A percentile compares a stretch with the other conserved stretches of the same genome.
Conservation (phyloP, 2,888 invertebrate genomes). For the Lepidocyrtoides sp. region DNA sequence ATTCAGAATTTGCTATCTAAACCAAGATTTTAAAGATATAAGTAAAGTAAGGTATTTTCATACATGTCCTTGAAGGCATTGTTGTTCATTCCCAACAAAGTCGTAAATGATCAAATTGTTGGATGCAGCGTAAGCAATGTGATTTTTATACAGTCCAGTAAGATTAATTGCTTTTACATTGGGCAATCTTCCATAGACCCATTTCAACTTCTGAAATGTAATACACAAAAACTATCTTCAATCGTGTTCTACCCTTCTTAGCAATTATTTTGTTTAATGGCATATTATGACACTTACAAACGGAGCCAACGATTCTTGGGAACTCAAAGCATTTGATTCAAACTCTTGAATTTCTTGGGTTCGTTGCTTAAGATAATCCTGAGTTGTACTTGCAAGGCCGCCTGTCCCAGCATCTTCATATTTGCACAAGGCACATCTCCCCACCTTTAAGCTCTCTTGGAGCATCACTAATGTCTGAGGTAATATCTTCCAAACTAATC, state of each 20-base stretch:
- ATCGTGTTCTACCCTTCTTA: too few species aligned
- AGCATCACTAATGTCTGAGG: conserved; percentile 42
- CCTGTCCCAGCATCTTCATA: conserved; percentile 7
- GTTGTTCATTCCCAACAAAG: conserved; percentile 82
- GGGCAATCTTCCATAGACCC: conserved; percentile 82
- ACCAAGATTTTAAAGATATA: too few species aligned
- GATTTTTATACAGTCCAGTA: conserved; percentile 82
- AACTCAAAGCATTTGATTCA: conserved; percentile 48
- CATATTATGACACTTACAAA: conserved; percentile 67
- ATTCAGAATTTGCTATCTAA: too few species aligned
- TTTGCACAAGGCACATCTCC: conserved; percentile 29
- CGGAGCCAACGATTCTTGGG: conserved; percentile 75
- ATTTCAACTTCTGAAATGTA: conserved; percentile 76
- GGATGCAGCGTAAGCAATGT: conserved; percentile 83
- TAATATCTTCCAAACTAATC: conserved; percentile 31
- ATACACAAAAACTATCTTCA: background rate
- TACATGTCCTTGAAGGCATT: conserved; percentile 84
- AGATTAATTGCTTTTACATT: conserved; percentile 80
- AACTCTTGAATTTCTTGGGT: conserved; percentile 62
- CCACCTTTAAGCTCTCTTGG: background rate
- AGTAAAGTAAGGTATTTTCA: conserved; percentile 7
- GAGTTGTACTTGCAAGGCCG: background rate
- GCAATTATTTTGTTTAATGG: background rate
- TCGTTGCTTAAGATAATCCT: conserved; percentile 56
- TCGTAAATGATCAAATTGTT: conserved; percentile 83